Conservation (phyloP, 2,113 vertebrate species). For the Pelecanoides urinatrix region DNA sequence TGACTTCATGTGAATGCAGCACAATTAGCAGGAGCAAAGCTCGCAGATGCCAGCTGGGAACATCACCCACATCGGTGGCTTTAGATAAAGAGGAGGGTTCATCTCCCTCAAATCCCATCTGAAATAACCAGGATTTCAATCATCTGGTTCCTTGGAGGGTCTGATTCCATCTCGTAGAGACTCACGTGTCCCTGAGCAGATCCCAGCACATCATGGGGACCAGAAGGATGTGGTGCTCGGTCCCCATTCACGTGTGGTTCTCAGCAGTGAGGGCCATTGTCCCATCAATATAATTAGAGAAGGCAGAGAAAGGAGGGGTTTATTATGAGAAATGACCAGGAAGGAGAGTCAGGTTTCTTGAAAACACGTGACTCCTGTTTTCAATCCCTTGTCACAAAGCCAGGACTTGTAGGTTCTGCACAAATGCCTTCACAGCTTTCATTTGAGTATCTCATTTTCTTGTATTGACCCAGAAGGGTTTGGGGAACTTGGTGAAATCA, state of each 20-base stretch:
- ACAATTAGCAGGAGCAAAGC: conserved; percentile 4
- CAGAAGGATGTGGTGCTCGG: not conserved
- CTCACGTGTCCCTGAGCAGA: not conserved
- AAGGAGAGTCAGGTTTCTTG: not conserved
- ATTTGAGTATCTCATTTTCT: not conserved
- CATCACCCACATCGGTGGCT: not conserved
- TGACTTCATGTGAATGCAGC: conserved; percentile 5
- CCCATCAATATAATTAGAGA: not conserved
- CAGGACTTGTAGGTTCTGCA: not conserved
- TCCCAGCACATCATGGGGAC: not conserved
- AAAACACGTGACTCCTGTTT: not conserved
- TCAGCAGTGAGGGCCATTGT: not conserved
- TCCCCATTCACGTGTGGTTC: accelerated
- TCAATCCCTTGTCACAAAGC: not conserved
- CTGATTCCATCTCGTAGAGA: not conserved
- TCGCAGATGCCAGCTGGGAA: not conserved
- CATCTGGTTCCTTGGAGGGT: not conserved
- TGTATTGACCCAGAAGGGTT: not conserved
- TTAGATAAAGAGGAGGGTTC: not conserved
- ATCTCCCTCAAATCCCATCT: not conserved
- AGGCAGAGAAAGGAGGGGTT: not conserved
- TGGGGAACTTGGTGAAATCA: not conserved
- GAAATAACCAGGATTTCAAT: not conserved
- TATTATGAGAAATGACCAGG: not conserved
- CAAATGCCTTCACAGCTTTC: not conserved